Evolutionary conservation across 2,113 vertebrate species (phyloP), one percentile per base, ranked within the genome.

Genomic region (Phylloscopus trochilus): DNA sequence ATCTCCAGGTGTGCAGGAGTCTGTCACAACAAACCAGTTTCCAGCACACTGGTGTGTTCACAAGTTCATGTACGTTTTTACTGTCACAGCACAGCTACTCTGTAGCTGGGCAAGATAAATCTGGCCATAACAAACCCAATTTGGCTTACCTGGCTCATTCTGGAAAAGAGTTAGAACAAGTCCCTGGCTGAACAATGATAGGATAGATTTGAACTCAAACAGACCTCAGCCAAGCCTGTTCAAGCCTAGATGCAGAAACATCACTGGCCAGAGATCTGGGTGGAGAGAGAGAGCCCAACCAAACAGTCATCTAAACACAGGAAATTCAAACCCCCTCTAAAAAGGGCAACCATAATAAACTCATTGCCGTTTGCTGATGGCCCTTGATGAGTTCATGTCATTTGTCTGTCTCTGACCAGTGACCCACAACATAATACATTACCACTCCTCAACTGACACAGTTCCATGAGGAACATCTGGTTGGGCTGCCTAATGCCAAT

Each of bases 381-480:
- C 21, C 14, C 9, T 58, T 4, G 9, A 2, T 28, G 59, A 39
- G 59, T 20, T 62, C 2, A 11, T 28, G 59, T 19, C 8, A 4
- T 62, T 62, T 37, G 15, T 39, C 11, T 60, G 59, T 39, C 59
- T 62, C 35, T 26, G 17, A 62, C 17, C 59, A 39, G 27, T 1
- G 35, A 62, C 16, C 59, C 24, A 17, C 27, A 60, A 13, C 2
- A 3, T 28, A 62, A 39, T 7, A 39, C 16, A 62, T 66, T 74
- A 82, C 66, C 59, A 95, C 51, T 58, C 92, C 86, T 95, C 95
- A 93, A 39, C 89, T 90, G 95, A 91, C 91, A 78, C 70, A 94
- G 81, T 73, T 26, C 87, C 94, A 92, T 84, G 78, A 92, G 94
- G 96, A 97, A 94, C 79, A 89, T 78, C 90, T 80, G 76, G 9